These are phyloP conservation scores for Tetragnatha versicolor DNA, from an alignment of 1,140 invertebrate species.

Conservation along the genomic window DNA sequence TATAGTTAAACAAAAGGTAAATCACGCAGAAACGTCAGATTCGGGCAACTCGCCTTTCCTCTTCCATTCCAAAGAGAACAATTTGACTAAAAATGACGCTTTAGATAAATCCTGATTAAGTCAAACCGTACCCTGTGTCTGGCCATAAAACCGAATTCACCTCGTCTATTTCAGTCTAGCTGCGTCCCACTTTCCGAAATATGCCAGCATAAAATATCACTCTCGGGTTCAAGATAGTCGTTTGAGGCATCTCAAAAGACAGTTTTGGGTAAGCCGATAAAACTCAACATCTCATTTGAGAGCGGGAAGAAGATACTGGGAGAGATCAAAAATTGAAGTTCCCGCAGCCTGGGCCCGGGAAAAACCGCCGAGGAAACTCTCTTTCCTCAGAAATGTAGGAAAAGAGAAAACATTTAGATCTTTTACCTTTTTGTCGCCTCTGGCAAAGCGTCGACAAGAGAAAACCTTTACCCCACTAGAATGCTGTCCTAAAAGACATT, in stretches of 20 bases:
- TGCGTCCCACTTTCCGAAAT: too few species aligned
- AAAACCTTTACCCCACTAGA: slow-evolving; percentile 27
- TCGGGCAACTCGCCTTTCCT: too few species aligned
- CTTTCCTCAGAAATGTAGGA: background rate
- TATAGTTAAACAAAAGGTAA: too few species aligned
- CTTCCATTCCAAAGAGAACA: too few species aligned
- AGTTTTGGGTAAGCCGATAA: slow-evolving; percentile 4
- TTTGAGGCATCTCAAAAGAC: background rate
- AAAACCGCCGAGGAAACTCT: slow-evolving; percentile 23
- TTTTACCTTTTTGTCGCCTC: slow-evolving; percentile 6
- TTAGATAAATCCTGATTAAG: too few species aligned
- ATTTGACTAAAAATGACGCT: too few species aligned
- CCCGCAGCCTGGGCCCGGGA: background rate
- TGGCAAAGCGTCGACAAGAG: slow-evolving; percentile 31
- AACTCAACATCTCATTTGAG: slow-evolving; percentile 37
- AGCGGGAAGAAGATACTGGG: background rate
- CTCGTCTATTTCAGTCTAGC: too few species aligned
- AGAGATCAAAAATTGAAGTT: slow-evolving; percentile 19
- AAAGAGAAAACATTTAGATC: slow-evolving; percentile 12
- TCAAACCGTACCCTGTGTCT: too few species aligned
- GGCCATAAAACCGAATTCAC: too few species aligned
- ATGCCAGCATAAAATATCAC: slow-evolving; percentile 10
- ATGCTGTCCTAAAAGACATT: slow-evolving; percentile 29
- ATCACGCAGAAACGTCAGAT: too few species aligned
- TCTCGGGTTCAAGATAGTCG: background rate